These are phyloP conservation scores for Steinernema hermaphroditum DNA, from an alignment of 2,888 invertebrate species.

Conservation along the genomic window DNA sequence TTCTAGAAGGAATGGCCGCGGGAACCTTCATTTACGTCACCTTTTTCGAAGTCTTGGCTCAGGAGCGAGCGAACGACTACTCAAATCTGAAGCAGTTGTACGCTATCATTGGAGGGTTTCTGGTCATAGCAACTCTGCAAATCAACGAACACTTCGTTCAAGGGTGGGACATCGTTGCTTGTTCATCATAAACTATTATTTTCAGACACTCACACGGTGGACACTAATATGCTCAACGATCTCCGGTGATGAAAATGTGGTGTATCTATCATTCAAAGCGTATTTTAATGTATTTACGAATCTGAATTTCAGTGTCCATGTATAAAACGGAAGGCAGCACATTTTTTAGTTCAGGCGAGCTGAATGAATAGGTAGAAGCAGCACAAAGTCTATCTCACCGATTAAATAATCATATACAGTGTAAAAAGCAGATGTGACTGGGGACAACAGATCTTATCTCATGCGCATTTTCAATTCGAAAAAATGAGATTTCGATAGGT, in stretches of 20 bases:
- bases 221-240: neutral
- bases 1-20: constrained; percentile 59
- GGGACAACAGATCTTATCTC: too few relatives aligned
- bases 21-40: constrained; percentile 65
- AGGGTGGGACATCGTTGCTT: neutral
- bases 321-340: too few relatives aligned
- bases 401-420: too few relatives aligned
- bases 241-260: neutral
- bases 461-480: too few relatives aligned
- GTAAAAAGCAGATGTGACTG: too few relatives aligned
- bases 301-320: too few relatives aligned
- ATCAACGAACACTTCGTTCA: constrained; percentile 24
- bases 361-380: too few relatives aligned
- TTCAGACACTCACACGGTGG: constrained; percentile 11
- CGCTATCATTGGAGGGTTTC: constrained; percentile 58
- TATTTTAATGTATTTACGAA: too few relatives aligned
- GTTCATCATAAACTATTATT: neutral
- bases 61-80: constrained; percentile 46
- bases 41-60: constrained; percentile 51
- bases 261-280: too few relatives aligned
- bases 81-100: constrained; percentile 54
- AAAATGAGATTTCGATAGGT: too few relatives aligned
- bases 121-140: constrained; percentile 51
- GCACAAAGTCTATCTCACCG: too few relatives aligned
- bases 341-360: too few relatives aligned